These are phyloP conservation scores for Poecile atricapillus DNA, from an alignment of 2,113 vertebrate species.

Conservation along the genomic window DNA sequence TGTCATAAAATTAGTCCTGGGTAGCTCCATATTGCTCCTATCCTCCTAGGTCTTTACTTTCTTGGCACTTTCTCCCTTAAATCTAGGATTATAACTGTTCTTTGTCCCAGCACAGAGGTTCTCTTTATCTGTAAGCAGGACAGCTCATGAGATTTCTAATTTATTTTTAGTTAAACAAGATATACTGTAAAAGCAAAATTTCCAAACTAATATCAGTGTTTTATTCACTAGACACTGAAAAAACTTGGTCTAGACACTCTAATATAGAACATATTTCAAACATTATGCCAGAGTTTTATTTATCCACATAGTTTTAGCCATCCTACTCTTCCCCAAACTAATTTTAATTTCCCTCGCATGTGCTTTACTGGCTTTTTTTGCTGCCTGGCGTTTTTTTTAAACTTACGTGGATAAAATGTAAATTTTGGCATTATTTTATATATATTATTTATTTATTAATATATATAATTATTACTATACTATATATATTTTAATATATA, in stretches of 20 bases:
- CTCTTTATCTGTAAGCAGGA: background rate
- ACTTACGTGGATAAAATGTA: background rate
- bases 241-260: background rate
- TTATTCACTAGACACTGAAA: background rate
- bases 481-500: no score
- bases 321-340: background rate
- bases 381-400: background rate
- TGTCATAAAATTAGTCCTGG: background rate
- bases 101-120: background rate
- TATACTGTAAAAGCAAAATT: background rate
- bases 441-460: no score
- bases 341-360: accelerated
- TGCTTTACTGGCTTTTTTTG: background rate
- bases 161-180: background rate
- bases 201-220: background rate
- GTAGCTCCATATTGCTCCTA: background rate
- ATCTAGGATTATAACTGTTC: background rate
- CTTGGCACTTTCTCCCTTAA: background rate
- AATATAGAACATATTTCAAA: background rate
- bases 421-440: background rate
- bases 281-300: background rate
- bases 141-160: background rate
- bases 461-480: no score
- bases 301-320: background rate
- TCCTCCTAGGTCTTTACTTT: background rate